Percentiles rank a stretch among this genome's conserved stretches.
Evolutionary conservation across 2,888 invertebrate species (phyloP).

Genomic region (Meliscaeva auricollis): DNA sequence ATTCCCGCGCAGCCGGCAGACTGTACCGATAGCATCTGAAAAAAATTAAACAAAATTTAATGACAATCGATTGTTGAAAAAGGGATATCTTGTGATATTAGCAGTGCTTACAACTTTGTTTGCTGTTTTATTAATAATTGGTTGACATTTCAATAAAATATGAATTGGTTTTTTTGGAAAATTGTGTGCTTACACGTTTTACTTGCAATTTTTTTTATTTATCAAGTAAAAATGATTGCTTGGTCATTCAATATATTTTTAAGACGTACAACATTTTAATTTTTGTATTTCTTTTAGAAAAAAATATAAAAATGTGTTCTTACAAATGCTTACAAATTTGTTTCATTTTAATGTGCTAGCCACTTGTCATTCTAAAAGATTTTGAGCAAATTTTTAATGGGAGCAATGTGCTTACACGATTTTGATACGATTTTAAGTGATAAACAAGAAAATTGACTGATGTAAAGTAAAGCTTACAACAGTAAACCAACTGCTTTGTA

Average conservation of each 20-base stretch:
- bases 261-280: no score
- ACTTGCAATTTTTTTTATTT: no score
- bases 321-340: no score
- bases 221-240: no score
- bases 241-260: no score
- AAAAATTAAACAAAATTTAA: constrained; percentile 72
- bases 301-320: no score
- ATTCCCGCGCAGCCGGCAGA: constrained; percentile 90
- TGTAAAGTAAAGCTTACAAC: no score
- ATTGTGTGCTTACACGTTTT: background rate
- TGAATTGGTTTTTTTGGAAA: background rate
- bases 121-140: background rate
- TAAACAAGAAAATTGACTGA: no score
- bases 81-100: background rate
- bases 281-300: no score
- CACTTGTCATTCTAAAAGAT: no score
- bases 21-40: constrained; percentile 90
- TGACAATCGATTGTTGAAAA: background rate
- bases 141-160: background rate
- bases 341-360: no score
- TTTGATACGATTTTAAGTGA: background rate
- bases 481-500: no score
- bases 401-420: constrained; percentile 9
- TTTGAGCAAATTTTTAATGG: background rate
- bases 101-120: background rate